Conservation (phyloP, 2,797 vertebrate genomes). For the Microctenopoma steveboyesi region DNA sequence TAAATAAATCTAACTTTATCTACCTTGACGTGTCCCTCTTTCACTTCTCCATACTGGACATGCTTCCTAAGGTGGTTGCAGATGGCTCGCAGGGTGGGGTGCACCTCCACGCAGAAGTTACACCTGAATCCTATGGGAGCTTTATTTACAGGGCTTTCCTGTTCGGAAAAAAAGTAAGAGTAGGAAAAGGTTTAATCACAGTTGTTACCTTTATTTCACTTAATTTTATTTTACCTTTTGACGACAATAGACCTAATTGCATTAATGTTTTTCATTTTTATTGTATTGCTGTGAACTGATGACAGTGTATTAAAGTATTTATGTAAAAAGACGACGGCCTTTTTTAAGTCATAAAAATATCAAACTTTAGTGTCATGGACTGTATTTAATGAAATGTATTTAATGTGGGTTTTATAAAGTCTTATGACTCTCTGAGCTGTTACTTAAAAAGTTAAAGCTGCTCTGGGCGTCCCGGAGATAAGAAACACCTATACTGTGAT, state of each 20-base stretch:
- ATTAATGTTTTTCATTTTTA: background rate
- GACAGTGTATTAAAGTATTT: no score
- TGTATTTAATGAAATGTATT: background rate
- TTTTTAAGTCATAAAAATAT: constrained; percentile 24
- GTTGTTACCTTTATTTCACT: background rate
- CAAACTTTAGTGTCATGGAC: constrained; percentile 20
- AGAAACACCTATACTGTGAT: background rate
- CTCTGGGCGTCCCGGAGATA: background rate
- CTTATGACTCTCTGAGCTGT: background rate
- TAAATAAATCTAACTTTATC: constrained; percentile 6
- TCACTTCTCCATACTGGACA: constrained; percentile 93
- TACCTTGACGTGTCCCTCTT: constrained; percentile 87
- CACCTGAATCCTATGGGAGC: constrained; percentile 93
- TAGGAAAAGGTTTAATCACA: background rate
- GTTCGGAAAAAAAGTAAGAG: constrained; percentile 27
- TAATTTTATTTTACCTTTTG: background rate
- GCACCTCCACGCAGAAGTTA: constrained; percentile 97
- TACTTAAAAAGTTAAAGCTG: background rate
- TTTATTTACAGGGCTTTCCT: constrained; percentile 73
- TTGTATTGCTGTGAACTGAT: constrained; percentile 4
- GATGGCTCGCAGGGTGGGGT: constrained; percentile 96
- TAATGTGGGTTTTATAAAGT: constrained; percentile 4
- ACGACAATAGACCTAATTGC: background rate
- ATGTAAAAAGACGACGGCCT: no score
- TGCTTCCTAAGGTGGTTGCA: constrained; percentile 99